Conservation (phyloP, 1,140 invertebrate genomes). For the Drosophila tropicalis region DNA sequence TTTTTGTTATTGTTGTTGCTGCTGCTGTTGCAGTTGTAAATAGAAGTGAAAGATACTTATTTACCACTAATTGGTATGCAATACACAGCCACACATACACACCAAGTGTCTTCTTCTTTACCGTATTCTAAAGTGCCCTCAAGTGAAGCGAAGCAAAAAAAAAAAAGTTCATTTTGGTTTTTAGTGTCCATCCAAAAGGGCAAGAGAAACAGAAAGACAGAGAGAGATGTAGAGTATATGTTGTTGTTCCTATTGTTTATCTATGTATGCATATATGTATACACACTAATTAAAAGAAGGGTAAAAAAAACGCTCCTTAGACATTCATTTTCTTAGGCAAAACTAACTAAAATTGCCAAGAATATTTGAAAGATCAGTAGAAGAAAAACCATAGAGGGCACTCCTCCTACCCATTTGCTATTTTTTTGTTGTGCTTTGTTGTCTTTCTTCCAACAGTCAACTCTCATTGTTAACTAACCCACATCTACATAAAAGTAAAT, state of each 20-base stretch:
- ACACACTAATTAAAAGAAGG: no score
- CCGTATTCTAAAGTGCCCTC: slow-evolving; percentile 2
- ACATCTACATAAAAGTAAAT: not conserved
- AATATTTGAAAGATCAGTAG: no score
- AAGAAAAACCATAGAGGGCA: no score
- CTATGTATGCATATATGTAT: no score
- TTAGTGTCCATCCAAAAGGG: not conserved
- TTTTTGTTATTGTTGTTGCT: slow-evolving; percentile 35
- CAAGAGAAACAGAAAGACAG: no score
- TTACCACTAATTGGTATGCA: slow-evolving; percentile 53
- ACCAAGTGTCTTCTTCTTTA: slow-evolving; percentile 15
- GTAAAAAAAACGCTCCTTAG: no score
- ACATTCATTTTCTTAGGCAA: no score
- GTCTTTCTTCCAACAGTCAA: not conserved
- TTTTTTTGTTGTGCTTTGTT: not conserved
- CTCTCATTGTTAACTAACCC: slow-evolving; percentile 6
- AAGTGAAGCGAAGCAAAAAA: not conserved
- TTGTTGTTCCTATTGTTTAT: no score
- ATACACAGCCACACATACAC: not conserved
- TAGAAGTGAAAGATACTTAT: slow-evolving; percentile 32
- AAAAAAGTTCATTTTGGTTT: not conserved
- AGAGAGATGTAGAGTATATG: no score
- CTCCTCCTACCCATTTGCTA: not conserved
- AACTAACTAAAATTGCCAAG: no score
- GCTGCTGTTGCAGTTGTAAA: slow-evolving; percentile 7